Evolutionary conservation across 2,888 invertebrate species (phyloP).

Genomic region (Stenolophus ochropezus): DNA sequence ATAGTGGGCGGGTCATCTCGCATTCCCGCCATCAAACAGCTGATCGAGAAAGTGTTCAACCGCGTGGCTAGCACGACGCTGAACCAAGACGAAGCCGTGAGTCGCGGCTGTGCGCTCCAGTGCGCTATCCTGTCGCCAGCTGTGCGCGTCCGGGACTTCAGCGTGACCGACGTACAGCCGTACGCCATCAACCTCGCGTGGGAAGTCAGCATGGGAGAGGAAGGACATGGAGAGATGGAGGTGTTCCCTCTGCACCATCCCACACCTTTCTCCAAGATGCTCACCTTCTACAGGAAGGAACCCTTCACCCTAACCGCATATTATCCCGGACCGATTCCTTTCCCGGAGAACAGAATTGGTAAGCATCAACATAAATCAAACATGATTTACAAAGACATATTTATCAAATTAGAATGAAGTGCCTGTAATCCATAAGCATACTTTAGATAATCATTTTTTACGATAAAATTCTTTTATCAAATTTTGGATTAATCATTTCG

Average conservation of each 20-base stretch:
- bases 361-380: too few relatives aligned
- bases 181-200: conserved; percentile 91
- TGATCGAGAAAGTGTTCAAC: conserved; percentile 91
- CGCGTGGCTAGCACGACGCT: conserved; percentile 94
- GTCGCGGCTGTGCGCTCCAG: conserved; percentile 95
- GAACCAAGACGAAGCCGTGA: conserved; percentile 98
- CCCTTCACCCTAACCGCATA: conserved; percentile 91
- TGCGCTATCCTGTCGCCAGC: conserved; percentile 99
- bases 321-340: conserved; percentile 86
- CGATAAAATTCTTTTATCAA: too few relatives aligned
- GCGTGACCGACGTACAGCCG: conserved; percentile 92
- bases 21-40: conserved; percentile 92
- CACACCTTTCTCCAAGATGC: conserved; percentile 94
- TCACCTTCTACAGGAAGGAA: conserved; percentile 93
- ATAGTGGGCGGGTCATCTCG: conserved; percentile 97
- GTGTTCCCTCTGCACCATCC: conserved; percentile 93
- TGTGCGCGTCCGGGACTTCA: conserved; percentile 96
- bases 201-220: conserved; percentile 79
- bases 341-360: conserved; percentile 87
- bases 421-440: too few relatives aligned
- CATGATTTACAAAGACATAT: too few relatives aligned
- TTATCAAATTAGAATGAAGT: too few relatives aligned
- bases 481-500: too few relatives aligned
- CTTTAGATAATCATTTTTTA: too few relatives aligned
- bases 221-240: conserved; percentile 87